phyloP scores from a whole-genome alignment of 1,140 invertebrate species.

The Zaprionus gabonicus region DNA sequence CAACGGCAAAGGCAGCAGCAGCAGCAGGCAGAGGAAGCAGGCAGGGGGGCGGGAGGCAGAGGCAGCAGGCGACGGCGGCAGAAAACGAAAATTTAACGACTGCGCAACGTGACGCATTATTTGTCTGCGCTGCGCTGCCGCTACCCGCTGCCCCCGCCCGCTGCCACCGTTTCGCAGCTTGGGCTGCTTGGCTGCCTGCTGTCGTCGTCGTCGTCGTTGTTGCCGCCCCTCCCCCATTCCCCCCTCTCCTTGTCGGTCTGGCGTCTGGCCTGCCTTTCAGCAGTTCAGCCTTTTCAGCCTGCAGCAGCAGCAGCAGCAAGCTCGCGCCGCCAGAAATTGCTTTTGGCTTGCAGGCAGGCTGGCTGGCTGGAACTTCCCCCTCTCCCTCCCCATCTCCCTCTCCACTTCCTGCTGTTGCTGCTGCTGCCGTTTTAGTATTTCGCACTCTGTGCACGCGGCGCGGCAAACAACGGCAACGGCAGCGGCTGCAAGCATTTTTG shows the following conservation, averaged over 20 bases:
- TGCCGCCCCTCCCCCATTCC: conserved; percentile 22
- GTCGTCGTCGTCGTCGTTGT: conserved; percentile 6
- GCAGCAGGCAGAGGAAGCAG: conserved; percentile 40
- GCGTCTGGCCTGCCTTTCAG: conserved; percentile 44
- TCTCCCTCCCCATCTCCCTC: conserved; percentile 14
- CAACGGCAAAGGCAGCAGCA: conserved; percentile 18
- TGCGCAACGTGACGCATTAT: conserved; percentile 82
- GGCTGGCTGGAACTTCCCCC: conserved; percentile 51
- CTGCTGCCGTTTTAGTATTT: conserved; percentile 78
- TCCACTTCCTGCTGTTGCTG: conserved; percentile 13
- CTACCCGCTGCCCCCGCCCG: conserved; percentile 15
- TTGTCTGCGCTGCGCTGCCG: conserved; percentile 75
- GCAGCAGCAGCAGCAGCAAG: conserved; percentile 49
- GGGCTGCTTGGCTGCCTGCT: conserved; percentile 35
- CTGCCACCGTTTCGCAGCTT: conserved; percentile 28
- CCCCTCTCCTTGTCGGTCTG: conserved; percentile 30
- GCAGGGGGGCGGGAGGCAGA: too few relatives aligned
- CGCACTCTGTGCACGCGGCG: conserved; percentile 70
- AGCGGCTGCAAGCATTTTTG: conserved; percentile 76
- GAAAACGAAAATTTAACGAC: conserved; percentile 83
- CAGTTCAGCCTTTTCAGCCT: conserved; percentile 47
- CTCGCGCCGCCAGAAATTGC: conserved; percentile 77
- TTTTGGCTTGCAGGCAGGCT: conserved; percentile 58
- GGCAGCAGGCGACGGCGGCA: conserved; percentile 39
- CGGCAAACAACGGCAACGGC: conserved; percentile 21